Conservation (phyloP, 2,113 vertebrate species). For the Upupa epops region DNA sequence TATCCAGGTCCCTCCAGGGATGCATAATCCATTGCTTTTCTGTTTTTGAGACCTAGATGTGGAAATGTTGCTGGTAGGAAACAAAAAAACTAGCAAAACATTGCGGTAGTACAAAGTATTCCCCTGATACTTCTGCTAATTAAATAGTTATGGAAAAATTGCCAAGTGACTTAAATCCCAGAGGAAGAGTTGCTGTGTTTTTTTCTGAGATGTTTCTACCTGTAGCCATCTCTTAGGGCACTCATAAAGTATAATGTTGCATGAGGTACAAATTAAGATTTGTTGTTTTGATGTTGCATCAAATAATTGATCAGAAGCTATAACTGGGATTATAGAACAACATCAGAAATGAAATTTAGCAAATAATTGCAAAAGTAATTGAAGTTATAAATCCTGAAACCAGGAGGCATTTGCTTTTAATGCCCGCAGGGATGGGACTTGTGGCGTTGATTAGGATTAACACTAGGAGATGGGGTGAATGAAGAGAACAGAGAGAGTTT, state of each 20-base stretch:
- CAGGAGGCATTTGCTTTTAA: slow-evolving; percentile 66
- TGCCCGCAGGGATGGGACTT: slow-evolving; percentile 50
- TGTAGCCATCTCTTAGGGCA: background rate
- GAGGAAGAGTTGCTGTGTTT: background rate
- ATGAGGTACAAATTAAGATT: slow-evolving; percentile 37
- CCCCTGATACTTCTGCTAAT: slow-evolving; percentile 65
- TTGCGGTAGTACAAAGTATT: background rate
- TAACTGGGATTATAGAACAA: slow-evolving; percentile 74
- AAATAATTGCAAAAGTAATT: slow-evolving; percentile 81
- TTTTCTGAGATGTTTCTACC: slow-evolving; percentile 42
- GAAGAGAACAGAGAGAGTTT: background rate
- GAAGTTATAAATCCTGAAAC: slow-evolving; percentile 69
- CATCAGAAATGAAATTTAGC: slow-evolving; percentile 73
- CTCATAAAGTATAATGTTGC: slow-evolving; percentile 11
- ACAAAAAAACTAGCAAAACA: slow-evolving; percentile 23
- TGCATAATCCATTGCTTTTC: background rate
- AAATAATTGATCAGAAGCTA: slow-evolving; percentile 78
- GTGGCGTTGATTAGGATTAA: slow-evolving; percentile 69
- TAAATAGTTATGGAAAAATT: slow-evolving; percentile 60
- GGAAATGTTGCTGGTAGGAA: background rate
- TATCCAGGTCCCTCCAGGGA: background rate
- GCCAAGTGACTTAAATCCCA: slow-evolving; percentile 1
- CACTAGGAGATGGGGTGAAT: background rate
- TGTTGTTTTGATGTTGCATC: slow-evolving; percentile 74
- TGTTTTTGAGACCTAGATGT: background rate